Percentiles rank a stretch among this genome's conserved stretches.
Evolutionary conservation across 1,140 invertebrate genomes (phyloP).

Genomic region (Coboldia fuscipes): DNA sequence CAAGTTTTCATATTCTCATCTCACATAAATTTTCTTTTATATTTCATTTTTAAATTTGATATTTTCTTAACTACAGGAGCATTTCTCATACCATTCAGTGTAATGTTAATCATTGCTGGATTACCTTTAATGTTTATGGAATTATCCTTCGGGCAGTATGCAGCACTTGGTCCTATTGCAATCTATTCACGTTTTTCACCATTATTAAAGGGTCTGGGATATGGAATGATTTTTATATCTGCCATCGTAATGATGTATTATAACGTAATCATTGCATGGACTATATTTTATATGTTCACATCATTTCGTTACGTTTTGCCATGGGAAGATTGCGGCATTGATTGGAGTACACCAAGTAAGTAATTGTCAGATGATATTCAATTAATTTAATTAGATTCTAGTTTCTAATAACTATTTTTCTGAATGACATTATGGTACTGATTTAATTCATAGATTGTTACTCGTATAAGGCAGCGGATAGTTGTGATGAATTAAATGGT

Average conservation of each 20-base stretch:
- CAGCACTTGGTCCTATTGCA: conserved; percentile 46
- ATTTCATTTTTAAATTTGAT: neutral
- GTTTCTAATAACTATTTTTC: conserved; percentile 1
- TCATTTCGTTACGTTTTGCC: conserved; percentile 46
- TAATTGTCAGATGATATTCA: conserved; percentile 5
- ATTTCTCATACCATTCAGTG: conserved; percentile 60
- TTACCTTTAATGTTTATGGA: conserved; percentile 81
- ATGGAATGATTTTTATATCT: conserved; percentile 66
- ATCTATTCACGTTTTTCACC: conserved; percentile 47
- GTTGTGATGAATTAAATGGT: conserved; percentile 32
- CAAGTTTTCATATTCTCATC: conserved; percentile 1
- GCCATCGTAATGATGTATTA: conserved; percentile 66
- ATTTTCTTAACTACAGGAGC: conserved; percentile 30
- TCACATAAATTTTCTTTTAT: conserved; percentile 1
- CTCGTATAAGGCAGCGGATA: conserved; percentile 37
- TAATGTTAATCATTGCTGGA: conserved; percentile 69
- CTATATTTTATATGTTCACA: conserved; percentile 59
- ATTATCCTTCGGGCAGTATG: conserved; percentile 51
- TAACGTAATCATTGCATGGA: conserved; percentile 72
- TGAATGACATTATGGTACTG: neutral
- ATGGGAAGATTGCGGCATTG: conserved; percentile 52
- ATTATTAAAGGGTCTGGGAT: conserved; percentile 48
- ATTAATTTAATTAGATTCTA: neutral
- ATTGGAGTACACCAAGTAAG: conserved; percentile 49
- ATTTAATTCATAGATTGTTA: conserved; percentile 30